Percentiles rank a stretch among this genome's conserved stretches.
Evolutionary conservation across 1,140 invertebrate genomes (phyloP).

Genomic region (Caenorhabditis brenneri): DNA sequence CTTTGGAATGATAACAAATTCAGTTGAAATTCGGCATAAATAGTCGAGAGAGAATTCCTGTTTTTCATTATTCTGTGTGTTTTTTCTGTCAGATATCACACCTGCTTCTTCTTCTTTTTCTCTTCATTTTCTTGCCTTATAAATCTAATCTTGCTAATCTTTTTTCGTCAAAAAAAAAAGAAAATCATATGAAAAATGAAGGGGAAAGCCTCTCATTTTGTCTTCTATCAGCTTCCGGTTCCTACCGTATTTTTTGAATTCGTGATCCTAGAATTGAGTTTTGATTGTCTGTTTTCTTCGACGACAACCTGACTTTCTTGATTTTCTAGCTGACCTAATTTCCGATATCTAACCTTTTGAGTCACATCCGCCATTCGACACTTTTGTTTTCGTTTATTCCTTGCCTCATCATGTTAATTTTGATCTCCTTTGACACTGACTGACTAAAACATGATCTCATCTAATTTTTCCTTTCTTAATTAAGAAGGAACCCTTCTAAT

Average conservation of each 20-base stretch:
- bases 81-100: neutral
- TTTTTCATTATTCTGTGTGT: neutral
- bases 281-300: too few relatives aligned
- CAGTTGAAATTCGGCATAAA: neutral
- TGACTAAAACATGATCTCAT: conserved; percentile 22
- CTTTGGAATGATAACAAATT: neutral
- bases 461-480: neutral
- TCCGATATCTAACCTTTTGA: neutral
- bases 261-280: neutral
- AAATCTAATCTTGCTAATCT: conserved; percentile 31
- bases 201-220: neutral
- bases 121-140: neutral
- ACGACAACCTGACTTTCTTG: too few relatives aligned
- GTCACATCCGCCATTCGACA: neutral
- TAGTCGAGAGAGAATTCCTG: conserved; percentile 3
- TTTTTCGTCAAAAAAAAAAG: conserved; percentile 6
- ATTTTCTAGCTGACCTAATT: neutral
- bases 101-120: neutral
- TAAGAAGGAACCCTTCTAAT: neutral
- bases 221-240: neutral
- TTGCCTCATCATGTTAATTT: neutral
- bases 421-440: neutral
- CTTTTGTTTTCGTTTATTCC: neutral
- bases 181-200: neutral
- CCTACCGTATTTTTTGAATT: neutral